Percentiles rank a stretch among this genome's conserved stretches.
Conservation (phyloP, 2,797 vertebrate species). For the Pangasius krempfi region DNA sequence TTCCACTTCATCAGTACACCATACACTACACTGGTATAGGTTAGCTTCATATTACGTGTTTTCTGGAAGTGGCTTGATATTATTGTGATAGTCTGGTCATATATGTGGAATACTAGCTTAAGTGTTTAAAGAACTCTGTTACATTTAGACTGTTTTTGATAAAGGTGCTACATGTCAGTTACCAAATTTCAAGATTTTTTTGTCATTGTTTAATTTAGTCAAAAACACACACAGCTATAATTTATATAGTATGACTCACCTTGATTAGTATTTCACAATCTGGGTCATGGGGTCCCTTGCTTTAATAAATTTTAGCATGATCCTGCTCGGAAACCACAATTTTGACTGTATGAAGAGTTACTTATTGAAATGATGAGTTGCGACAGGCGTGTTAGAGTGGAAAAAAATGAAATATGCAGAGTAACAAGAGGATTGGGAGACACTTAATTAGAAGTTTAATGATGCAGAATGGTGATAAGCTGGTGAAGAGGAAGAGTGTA, state of each 20-base stretch:
- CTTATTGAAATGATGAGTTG: not conserved
- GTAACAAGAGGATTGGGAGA: not conserved
- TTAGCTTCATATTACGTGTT: not conserved
- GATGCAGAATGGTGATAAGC: constrained; percentile 6
- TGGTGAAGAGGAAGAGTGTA: not conserved
- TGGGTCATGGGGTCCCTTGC: not conserved
- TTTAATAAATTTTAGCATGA: not conserved
- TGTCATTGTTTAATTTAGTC: not conserved
- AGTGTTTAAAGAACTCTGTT: not conserved
- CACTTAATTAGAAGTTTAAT: not conserved
- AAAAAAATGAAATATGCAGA: not conserved
- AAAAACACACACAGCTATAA: not conserved
- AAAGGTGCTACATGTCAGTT: not conserved
- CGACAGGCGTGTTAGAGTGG: not conserved
- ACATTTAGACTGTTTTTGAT: not conserved
- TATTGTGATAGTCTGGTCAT: not conserved
- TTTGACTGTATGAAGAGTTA: not conserved
- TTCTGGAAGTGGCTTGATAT: not conserved
- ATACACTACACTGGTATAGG: not conserved
- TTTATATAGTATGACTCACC: not conserved
- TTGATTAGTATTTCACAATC: not conserved
- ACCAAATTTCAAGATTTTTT: not conserved
- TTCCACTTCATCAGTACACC: not conserved
- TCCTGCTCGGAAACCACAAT: not conserved
- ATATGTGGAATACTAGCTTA: not conserved